phyloP scores from a whole-genome alignment of 2,797 vertebrate genomes.

The Argentina silus region DNA sequence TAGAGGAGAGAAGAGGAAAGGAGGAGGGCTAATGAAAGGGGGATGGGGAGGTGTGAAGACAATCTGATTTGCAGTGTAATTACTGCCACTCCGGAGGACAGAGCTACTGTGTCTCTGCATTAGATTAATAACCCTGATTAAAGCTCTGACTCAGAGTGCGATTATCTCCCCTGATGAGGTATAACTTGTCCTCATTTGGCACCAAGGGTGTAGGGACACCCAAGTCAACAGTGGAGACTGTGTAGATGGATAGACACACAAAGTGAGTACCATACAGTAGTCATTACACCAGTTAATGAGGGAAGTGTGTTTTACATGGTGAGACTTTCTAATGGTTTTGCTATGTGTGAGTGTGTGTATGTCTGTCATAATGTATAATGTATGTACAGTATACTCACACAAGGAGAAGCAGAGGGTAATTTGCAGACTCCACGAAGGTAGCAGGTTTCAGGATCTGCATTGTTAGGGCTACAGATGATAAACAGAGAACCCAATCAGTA shows the following conservation, averaged over 20 bases:
- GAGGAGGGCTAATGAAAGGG: slow-evolving; percentile 45
- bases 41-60: background rate
- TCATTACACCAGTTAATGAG: background rate
- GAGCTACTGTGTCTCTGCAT: slow-evolving; percentile 2
- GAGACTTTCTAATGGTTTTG: no score
- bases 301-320: no score
- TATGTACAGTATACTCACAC: slow-evolving; percentile 84
- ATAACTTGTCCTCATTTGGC: background rate
- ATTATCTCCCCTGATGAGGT: slow-evolving; percentile 24
- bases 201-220: background rate
- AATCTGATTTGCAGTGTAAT: slow-evolving; percentile 41
- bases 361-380: background rate
- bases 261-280: background rate
- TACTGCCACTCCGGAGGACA: slow-evolving; percentile 29
- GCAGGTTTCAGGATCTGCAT: slow-evolving; percentile 95
- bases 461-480: slow-evolving; percentile 78
- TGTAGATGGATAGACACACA: background rate
- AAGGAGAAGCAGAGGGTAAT: slow-evolving; percentile 93
- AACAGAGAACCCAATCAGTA: background rate
- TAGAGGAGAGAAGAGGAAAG: slow-evolving; percentile 14
- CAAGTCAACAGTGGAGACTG: background rate
- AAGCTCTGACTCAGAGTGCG: slow-evolving; percentile 23
- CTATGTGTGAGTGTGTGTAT: slow-evolving; percentile 3
- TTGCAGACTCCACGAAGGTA: slow-evolving; percentile 81
- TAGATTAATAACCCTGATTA: slow-evolving; percentile 50